Conservation (phyloP, 2,113 vertebrate species). For the Plecotus auritus region DNA sequence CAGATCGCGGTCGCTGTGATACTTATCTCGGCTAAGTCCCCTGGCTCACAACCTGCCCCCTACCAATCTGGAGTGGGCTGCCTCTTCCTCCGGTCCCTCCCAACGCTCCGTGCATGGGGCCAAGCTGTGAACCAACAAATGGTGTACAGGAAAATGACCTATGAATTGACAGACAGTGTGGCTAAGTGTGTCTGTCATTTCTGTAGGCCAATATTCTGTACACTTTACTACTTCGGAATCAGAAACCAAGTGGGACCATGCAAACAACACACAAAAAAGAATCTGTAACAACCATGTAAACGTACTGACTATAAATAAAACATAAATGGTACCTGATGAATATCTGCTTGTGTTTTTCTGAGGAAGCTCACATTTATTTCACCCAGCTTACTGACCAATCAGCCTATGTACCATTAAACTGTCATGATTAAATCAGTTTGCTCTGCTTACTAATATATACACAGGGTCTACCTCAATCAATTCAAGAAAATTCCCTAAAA, state of each 20-base stretch:
- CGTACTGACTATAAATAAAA: background rate
- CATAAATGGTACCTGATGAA: background rate
- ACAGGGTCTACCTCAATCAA: background rate
- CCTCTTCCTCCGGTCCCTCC: background rate
- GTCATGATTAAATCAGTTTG: background rate
- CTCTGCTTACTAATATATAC: background rate
- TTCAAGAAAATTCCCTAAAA: background rate
- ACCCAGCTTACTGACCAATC: background rate
- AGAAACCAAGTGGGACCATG: background rate
- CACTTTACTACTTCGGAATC: slow-evolving; percentile 1
- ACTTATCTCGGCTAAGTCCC: background rate
- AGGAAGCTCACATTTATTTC: background rate
- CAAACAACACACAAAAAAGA: background rate
- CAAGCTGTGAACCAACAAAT: background rate
- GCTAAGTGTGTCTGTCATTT: slow-evolving; percentile 84
- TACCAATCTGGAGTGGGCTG: background rate
- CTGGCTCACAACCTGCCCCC: background rate
- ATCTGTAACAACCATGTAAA: background rate
- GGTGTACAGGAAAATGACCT: slow-evolving; percentile 85
- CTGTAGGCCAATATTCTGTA: slow-evolving; percentile 86
- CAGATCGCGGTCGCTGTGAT: background rate
- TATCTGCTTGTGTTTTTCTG: slow-evolving; percentile 64
- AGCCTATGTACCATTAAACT: background rate
- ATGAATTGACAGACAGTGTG: slow-evolving; percentile 85
- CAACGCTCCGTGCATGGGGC: background rate